phyloP scores from a whole-genome alignment of 1,140 invertebrate species.

The Hyles euphorbiae region DNA sequence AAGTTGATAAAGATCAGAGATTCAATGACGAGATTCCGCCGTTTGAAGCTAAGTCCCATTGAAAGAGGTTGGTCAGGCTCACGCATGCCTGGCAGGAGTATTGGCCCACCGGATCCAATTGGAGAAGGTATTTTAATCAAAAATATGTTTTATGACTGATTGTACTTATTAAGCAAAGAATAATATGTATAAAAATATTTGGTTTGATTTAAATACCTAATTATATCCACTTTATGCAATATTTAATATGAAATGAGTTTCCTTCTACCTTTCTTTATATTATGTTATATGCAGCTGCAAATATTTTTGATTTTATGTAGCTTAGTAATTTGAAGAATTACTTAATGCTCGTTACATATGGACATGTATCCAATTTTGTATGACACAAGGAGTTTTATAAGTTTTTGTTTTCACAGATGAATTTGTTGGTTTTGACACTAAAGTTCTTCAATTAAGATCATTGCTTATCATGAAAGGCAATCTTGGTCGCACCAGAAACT shows the following conservation, averaged over 20 bases:
- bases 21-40: slow-evolving; percentile 78
- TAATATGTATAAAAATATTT: too few relatives aligned
- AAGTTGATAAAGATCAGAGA: slow-evolving; percentile 85
- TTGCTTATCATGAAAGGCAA: slow-evolving; percentile 91
- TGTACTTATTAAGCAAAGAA: too few relatives aligned
- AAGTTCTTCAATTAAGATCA: slow-evolving; percentile 88
- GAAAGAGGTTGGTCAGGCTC: slow-evolving; percentile 93
- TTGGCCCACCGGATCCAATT: slow-evolving; percentile 91
- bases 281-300: too few relatives aligned
- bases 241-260: too few relatives aligned
- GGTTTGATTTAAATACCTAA: too few relatives aligned
- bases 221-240: too few relatives aligned
- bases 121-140: slow-evolving; percentile 77
- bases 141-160: too few relatives aligned
- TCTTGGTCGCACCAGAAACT: slow-evolving; percentile 83
- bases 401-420: slow-evolving; percentile 78
- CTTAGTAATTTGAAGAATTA: too few relatives aligned
- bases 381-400: not conserved
- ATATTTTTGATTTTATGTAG: too few relatives aligned
- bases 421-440: slow-evolving; percentile 92
- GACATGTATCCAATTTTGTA: too few relatives aligned
- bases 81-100: slow-evolving; percentile 87
- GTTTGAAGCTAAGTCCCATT: slow-evolving; percentile 82
- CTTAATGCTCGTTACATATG: too few relatives aligned
- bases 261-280: too few relatives aligned